Evolutionary conservation across 23 tunicate species (phyloP).

Genomic region (Ascidia mentula): DNA sequence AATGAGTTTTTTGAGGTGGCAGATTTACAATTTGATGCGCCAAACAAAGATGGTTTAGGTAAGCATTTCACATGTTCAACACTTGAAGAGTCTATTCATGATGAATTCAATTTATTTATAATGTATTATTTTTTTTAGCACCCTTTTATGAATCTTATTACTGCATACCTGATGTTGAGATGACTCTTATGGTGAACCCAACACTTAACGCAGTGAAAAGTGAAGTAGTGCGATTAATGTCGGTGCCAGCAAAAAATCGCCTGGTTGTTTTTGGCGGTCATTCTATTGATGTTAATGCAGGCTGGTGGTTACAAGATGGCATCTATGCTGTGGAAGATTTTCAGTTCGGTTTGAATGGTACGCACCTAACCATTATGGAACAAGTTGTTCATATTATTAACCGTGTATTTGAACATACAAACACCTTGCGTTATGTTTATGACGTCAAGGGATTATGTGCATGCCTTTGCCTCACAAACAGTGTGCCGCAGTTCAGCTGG

Average conservation of each 20-base stretch:
- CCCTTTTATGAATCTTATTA: neutral
- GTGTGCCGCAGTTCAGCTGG: conserved; percentile 1
- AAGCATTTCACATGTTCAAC: neutral
- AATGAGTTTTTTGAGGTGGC: no score
- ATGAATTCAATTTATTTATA: no score
- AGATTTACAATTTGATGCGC: no score
- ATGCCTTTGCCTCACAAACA: neutral
- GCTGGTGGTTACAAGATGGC: conserved; percentile 72
- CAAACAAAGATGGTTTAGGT: neutral
- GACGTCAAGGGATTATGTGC: neutral
- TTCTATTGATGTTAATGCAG: conserved; percentile 32
- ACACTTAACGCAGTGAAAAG: conserved; percentile 29
- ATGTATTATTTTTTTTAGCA: neutral
- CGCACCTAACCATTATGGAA: no score
- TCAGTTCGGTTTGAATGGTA: conserved; percentile 47
- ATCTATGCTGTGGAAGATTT: conserved; percentile 46
- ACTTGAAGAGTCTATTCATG: no score
- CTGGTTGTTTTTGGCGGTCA: conserved; percentile 70
- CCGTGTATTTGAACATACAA: no score
- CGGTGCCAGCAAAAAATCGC: conserved; percentile 6
- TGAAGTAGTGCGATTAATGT: conserved; percentile 22
- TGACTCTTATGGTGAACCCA: conserved; percentile 24
- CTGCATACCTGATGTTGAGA: neutral
- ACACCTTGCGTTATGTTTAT: no score
- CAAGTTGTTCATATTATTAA: no score